A percentile compares a stretch with the other conserved stretches of the same genome.
Conservation (phyloP, 2,888 invertebrate genomes). For the Phalera bucephala region DNA sequence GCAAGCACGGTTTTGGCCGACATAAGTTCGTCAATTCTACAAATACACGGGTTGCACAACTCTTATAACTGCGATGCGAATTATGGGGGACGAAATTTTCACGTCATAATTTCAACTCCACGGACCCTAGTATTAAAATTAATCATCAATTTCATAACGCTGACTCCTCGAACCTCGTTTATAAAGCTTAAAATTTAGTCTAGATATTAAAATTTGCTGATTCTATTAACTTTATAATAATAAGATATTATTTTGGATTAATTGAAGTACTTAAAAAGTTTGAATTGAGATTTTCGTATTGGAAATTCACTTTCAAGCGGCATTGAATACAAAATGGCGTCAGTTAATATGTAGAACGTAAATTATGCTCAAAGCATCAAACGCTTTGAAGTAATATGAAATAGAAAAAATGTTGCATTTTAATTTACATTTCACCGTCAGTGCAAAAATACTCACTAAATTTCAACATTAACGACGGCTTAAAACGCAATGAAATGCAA, state of each 20-base stretch:
- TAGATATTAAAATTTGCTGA: slow-evolving; percentile 3
- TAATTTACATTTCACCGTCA: background rate
- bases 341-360: no score
- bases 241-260: no score
- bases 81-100: background rate
- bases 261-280: no score
- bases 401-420: no score
- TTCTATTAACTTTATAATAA: background rate
- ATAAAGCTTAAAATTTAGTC: background rate
- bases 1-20: no score
- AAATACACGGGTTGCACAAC: slow-evolving; percentile 2
- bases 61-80: background rate
- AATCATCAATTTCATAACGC: background rate
- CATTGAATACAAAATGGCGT: no score
- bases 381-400: no score
- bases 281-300: no score
- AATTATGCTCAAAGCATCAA: no score
- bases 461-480: slow-evolving; percentile 1
- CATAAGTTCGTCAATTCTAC: slow-evolving; percentile 8
- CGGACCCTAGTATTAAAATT: no score
- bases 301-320: no score
- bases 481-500: slow-evolving; percentile 18
- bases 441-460: background rate
- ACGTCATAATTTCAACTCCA: background rate
- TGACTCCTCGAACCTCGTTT: background rate